Conservation (phyloP, 2,888 invertebrate genomes). For the Hirtodrosophila cameraria region DNA sequence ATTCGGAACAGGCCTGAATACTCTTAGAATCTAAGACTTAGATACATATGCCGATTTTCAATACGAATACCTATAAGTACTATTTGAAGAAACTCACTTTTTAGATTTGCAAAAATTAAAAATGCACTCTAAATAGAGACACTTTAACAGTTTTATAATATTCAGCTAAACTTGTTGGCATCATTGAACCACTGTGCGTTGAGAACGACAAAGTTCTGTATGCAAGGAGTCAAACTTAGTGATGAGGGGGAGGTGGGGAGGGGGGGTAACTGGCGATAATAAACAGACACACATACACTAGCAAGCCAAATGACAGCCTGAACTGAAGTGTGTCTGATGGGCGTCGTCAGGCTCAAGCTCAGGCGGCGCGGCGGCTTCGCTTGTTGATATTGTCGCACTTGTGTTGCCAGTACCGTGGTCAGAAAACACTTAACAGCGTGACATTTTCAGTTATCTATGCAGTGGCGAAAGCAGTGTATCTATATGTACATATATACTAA, state of each 20-base stretch:
- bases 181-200: conserved; percentile 21
- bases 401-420: conserved; percentile 55
- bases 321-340: conserved; percentile 76
- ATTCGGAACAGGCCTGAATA: no score
- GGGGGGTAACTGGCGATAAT: conserved; percentile 59
- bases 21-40: no score
- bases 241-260: conserved; percentile 1
- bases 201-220: conserved; percentile 53
- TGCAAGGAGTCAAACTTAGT: conserved; percentile 29
- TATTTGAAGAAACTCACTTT: no score
- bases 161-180: neutral
- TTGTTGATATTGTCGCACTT: conserved; percentile 72
- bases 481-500: neutral
- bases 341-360: conserved; percentile 58
- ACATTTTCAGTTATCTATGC: neutral
- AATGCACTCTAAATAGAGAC: no score
- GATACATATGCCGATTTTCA: no score
- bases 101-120: no score
- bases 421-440: neutral
- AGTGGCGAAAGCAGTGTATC: neutral
- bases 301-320: conserved; percentile 58
- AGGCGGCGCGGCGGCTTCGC: conserved; percentile 52
- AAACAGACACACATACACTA: conserved; percentile 70
- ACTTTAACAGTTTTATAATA: neutral
- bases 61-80: no score